A percentile compares a stretch with the other conserved stretches of the same genome.
phyloP scores from a whole-genome alignment of 1,140 invertebrate species.

The Drosophila rhopaloa region DNA sequence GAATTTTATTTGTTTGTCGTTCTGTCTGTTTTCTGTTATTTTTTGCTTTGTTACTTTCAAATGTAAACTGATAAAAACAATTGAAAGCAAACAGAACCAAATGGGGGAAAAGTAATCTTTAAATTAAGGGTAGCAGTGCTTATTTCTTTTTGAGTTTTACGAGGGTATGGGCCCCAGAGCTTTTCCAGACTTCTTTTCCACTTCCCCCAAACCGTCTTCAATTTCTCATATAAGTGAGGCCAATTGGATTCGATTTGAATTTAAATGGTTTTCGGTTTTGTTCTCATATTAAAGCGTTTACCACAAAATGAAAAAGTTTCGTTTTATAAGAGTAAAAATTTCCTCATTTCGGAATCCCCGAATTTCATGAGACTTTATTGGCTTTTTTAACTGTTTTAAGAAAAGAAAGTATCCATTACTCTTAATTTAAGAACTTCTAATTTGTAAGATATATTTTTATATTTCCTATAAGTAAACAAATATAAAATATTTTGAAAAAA shows the following conservation, averaged over 20 bases:
- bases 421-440: too few relatives aligned
- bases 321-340: not conserved
- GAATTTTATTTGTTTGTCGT: conserved; percentile 77
- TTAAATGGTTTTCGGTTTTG: conserved; percentile 58
- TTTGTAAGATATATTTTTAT: too few relatives aligned
- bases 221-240: conserved; percentile 64
- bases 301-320: conserved; percentile 45
- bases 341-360: too few relatives aligned
- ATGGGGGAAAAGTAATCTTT: conserved; percentile 71
- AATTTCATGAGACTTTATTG: too few relatives aligned
- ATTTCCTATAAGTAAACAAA: too few relatives aligned
- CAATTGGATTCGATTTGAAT: conserved; percentile 76
- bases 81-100: conserved; percentile 73
- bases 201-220: conserved; percentile 18
- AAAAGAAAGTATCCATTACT: too few relatives aligned
- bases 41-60: conserved; percentile 55
- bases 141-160: conserved; percentile 11
- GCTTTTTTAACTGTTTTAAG: too few relatives aligned
- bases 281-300: conserved; percentile 66
- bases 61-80: conserved; percentile 83
- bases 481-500: too few relatives aligned
- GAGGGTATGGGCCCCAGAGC: not conserved
- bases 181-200: not conserved
- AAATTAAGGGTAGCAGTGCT: conserved; percentile 65
- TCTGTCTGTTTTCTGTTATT: conserved; percentile 28